Percentiles rank a stretch among this genome's conserved stretches.
phyloP scores from a whole-genome alignment of 2,113 vertebrate species.

The Erpornis zantholeuca region DNA sequence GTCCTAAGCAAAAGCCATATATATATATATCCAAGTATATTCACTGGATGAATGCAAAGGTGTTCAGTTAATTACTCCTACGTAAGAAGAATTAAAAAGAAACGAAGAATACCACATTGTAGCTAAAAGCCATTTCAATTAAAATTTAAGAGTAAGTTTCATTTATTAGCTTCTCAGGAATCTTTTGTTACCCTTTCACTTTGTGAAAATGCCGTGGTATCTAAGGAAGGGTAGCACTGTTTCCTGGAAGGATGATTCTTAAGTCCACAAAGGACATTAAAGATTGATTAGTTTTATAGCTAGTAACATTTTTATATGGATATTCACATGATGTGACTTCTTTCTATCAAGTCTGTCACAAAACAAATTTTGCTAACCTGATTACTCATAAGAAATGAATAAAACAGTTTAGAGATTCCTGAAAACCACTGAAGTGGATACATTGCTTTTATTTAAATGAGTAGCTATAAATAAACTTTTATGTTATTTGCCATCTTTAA shows the following conservation, averaged over 20 bases:
- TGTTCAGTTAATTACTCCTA: background rate
- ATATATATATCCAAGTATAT: no score
- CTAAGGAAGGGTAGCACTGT: accelerated
- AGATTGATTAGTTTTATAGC: background rate
- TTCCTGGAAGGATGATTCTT: background rate
- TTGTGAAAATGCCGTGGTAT: background rate
- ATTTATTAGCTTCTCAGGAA: background rate
- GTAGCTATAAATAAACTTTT: background rate
- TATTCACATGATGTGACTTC: background rate
- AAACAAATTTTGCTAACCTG: background rate
- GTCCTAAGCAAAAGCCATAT: background rate
- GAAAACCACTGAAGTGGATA: background rate
- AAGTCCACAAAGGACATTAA: background rate
- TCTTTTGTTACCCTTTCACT: background rate
- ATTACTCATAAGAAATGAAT: background rate
- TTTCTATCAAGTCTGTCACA: background rate
- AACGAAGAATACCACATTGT: accelerated
- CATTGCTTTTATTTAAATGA: background rate
- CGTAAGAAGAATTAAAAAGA: background rate
- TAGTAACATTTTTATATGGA: background rate
- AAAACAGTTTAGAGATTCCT: background rate
- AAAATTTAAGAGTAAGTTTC: background rate
- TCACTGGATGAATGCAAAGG: accelerated
- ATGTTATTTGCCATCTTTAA: background rate
- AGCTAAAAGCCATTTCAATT: background rate